These are phyloP conservation scores for Sceliomorpha sp. DNA, from an alignment of 2,888 invertebrate species.

Conservation along the genomic window DNA sequence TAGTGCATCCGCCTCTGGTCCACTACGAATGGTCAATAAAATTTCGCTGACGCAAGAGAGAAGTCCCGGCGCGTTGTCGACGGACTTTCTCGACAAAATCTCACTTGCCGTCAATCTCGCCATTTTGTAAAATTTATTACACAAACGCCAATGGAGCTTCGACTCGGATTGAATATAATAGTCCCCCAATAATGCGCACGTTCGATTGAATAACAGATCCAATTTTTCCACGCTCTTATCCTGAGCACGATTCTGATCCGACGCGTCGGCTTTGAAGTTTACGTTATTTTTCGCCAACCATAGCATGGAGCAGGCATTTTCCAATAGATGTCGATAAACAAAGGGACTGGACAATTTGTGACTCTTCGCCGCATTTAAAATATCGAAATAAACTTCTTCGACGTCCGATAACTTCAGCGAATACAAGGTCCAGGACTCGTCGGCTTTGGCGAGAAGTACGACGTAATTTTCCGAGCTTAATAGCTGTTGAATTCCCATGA, in stretches of 20 bases:
- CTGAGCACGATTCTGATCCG: slow-evolving; percentile 16
- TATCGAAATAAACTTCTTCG: slow-evolving; percentile 85
- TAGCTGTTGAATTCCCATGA: slow-evolving; percentile 84
- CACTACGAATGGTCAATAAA: slow-evolving; percentile 78
- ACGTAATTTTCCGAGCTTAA: slow-evolving; percentile 81
- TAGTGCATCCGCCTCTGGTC: slow-evolving; percentile 80
- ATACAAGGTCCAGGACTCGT: slow-evolving; percentile 88
- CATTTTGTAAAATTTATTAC: slow-evolving; percentile 83
- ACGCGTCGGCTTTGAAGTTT: slow-evolving; percentile 31
- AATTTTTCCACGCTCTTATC: slow-evolving; percentile 44
- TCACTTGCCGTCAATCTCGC: slow-evolving; percentile 81
- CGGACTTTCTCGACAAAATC: slow-evolving; percentile 77
- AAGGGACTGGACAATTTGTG: slow-evolving; percentile 84
- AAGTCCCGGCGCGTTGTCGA: slow-evolving; percentile 71
- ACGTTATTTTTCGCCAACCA: slow-evolving; percentile 80
- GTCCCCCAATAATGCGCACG: slow-evolving; percentile 83
- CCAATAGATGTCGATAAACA: slow-evolving; percentile 87
- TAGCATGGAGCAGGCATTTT: slow-evolving; percentile 87
- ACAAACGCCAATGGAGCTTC: slow-evolving; percentile 78
- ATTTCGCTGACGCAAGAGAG: slow-evolving; percentile 71
- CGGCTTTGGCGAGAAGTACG: slow-evolving; percentile 83
- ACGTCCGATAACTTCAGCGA: slow-evolving; percentile 85
- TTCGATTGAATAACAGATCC: slow-evolving; percentile 81
- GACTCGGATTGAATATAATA: slow-evolving; percentile 81
- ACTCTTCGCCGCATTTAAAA: slow-evolving; percentile 85